These are phyloP conservation scores for Dynastes grantii DNA, from an alignment of 2,888 invertebrate species.

Conservation along the genomic window DNA sequence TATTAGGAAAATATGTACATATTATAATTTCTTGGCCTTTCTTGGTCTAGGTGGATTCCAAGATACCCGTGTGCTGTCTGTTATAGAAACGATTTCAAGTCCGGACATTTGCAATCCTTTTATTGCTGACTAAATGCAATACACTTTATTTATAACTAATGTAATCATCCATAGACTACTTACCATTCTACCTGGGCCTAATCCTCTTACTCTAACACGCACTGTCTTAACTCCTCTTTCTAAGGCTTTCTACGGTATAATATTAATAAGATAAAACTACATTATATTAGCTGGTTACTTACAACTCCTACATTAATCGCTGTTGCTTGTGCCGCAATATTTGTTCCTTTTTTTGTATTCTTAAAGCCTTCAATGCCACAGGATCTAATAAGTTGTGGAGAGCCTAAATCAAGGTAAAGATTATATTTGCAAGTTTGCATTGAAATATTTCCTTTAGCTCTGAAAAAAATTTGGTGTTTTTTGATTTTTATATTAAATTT, in stretches of 20 bases:
- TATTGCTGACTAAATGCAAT: conserved; percentile 83
- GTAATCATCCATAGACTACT: conserved; percentile 61
- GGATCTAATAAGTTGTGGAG: conserved; percentile 77
- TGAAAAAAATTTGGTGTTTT: too few species aligned
- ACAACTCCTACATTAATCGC: conserved; percentile 86
- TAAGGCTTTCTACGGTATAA: conserved; percentile 77
- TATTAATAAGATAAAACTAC: conserved; percentile 20
- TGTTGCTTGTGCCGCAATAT: conserved; percentile 96
- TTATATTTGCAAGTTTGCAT: neutral
- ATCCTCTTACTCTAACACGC: conserved; percentile 84
- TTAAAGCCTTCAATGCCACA: conserved; percentile 96
- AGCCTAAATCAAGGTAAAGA: conserved; percentile 67
- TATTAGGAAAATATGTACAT: conserved; percentile 39
- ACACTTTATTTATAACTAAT: neutral
- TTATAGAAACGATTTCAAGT: conserved; percentile 90
- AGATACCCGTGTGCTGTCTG: conserved; percentile 91
- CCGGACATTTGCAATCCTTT: conserved; percentile 96
- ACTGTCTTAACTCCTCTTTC: conserved; percentile 83
- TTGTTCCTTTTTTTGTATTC: conserved; percentile 95
- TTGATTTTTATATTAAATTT: too few species aligned
- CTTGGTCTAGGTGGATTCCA: conserved; percentile 88
- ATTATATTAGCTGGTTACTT: conserved; percentile 64
- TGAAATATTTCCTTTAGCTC: conserved; percentile 75
- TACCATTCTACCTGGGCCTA: conserved; percentile 94
- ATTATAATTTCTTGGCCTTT: conserved; percentile 88